Evolutionary conservation across 2,888 invertebrate genomes (phyloP).

Genomic region (Lasioglossum lativentre): DNA sequence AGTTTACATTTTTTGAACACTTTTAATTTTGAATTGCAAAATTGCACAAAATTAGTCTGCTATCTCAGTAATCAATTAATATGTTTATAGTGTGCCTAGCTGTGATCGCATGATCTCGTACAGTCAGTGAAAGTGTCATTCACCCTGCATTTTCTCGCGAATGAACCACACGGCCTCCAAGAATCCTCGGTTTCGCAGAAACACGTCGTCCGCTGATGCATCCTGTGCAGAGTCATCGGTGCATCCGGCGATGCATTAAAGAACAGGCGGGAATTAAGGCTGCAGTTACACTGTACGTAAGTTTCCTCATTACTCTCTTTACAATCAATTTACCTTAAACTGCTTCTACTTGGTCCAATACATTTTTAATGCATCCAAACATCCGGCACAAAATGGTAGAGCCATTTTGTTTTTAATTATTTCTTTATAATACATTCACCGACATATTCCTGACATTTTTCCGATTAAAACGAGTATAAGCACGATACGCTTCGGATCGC

Average conservation of each 20-base stretch:
- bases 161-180: neutral
- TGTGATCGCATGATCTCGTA: neutral
- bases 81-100: neutral
- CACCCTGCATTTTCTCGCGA: neutral
- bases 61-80: neutral
- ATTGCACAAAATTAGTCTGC: neutral
- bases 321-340: neutral
- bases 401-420: too few species aligned
- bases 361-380: neutral
- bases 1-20: too few species aligned
- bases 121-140: neutral
- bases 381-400: too few species aligned
- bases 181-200: neutral
- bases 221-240: slow-evolving; percentile 2
- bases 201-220: slow-evolving; percentile 1
- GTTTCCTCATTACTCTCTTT: neutral
- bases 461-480: too few species aligned
- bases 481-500: too few species aligned
- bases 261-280: slow-evolving; percentile 25
- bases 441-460: too few species aligned
- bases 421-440: too few species aligned
- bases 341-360: neutral
- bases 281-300: slow-evolving; percentile 1
- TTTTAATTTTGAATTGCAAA: neutral
- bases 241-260: slow-evolving; percentile 25